Conservation (phyloP, 2,797 vertebrate species). For the Aldrovandia affinis region DNA sequence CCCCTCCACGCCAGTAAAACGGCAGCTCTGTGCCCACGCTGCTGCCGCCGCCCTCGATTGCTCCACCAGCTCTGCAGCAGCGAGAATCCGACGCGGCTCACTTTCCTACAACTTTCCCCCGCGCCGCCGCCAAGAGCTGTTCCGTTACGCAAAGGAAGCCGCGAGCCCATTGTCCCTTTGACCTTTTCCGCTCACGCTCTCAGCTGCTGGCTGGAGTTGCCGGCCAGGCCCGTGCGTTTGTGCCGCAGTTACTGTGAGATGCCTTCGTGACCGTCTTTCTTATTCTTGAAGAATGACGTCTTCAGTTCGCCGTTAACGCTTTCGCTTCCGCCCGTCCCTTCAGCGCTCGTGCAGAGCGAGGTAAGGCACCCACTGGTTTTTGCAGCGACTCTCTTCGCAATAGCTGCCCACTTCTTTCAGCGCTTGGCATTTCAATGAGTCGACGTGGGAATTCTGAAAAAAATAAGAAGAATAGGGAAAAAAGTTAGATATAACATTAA, state of each 20-base stretch:
- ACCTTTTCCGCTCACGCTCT: conserved; percentile 35
- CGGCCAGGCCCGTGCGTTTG: conserved; percentile 38
- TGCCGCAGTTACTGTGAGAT: conserved; percentile 22
- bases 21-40: conserved; percentile 34
- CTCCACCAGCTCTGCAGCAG: conserved; percentile 34
- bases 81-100: conserved; percentile 31
- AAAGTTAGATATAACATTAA: neutral
- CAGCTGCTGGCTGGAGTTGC: conserved; percentile 44
- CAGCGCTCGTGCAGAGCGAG: conserved; percentile 85
- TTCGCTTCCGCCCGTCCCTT: conserved; percentile 53
- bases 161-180: conserved; percentile 33
- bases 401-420: conserved; percentile 83
- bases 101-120: conserved; percentile 22
- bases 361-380: conserved; percentile 88
- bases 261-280: conserved; percentile 47
- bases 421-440: conserved; percentile 79
- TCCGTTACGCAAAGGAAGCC: conserved; percentile 44
- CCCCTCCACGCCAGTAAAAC: conserved; percentile 32
- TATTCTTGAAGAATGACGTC: conserved; percentile 50
- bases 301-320: conserved; percentile 46
- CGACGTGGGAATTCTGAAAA: conserved; percentile 80
- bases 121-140: conserved; percentile 28
- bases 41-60: conserved; percentile 38
- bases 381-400: conserved; percentile 85
- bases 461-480: too few species aligned